Percentiles rank a stretch among this genome's conserved stretches.
phyloP scores from a whole-genome alignment of 2,113 vertebrate genomes.

The Hylia prasina region DNA sequence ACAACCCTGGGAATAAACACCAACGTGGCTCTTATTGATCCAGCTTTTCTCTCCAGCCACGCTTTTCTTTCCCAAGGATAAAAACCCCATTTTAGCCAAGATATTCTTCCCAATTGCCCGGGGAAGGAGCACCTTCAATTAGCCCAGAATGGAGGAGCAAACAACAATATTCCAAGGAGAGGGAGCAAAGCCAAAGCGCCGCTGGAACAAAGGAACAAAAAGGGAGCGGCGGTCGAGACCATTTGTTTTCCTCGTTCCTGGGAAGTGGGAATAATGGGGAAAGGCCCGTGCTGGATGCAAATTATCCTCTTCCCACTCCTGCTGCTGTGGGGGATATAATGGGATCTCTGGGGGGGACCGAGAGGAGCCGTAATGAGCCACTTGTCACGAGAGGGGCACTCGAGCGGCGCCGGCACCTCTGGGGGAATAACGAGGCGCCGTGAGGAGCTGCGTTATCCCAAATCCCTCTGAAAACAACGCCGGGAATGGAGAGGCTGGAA shows the following conservation, averaged over 20 bases:
- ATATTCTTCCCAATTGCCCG: background rate
- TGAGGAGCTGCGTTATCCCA: background rate
- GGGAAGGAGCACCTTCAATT: background rate
- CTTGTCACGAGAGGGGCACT: background rate
- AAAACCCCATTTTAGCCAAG: background rate
- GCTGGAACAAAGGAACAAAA: background rate
- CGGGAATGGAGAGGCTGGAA: background rate
- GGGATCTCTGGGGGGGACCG: background rate
- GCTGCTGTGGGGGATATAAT: background rate
- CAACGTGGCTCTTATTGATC: background rate
- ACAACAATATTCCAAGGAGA: background rate
- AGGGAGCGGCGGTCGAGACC: background rate
- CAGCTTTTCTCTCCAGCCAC: background rate
- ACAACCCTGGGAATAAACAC: background rate
- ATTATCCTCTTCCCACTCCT: background rate
- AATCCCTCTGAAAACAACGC: background rate
- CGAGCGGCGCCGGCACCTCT: background rate
- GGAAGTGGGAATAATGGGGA: background rate
- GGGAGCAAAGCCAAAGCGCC: background rate
- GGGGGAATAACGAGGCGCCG: background rate
- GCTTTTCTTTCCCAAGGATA: background rate
- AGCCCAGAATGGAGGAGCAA: background rate
- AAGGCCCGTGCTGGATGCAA: conserved; percentile 8
- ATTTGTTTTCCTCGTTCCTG: conserved; percentile 20
- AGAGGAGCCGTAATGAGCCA: background rate